Base-by-base conservation (phyloP, 2,113 vertebrate genomes). In the Pipa parva region DNA sequence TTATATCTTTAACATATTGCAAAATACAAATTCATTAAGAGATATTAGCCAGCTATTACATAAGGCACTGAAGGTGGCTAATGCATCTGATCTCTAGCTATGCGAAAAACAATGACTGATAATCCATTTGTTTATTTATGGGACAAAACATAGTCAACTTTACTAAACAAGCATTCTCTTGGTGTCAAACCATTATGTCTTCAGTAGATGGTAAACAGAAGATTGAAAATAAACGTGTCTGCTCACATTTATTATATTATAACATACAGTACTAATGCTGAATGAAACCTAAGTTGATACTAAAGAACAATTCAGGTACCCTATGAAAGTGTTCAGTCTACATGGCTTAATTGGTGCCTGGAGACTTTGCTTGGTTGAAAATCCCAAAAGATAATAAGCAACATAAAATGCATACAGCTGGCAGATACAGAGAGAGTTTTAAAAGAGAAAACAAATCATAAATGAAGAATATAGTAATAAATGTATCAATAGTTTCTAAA, bases 271-370 rank as follows among this genome's bases (percentile, higher is more conserved):
- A 63, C 61, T 63, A 48, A 68, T 74, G 69, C 82, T 87, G 76
- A 78, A 71, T 76, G 83, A 28, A 73, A 26, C 72, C 1, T 1
- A 70, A 83, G 73, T 75, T 88, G 80, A 83, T 78, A 82, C 73
- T 66, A 66, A 73, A 78, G 75, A 78, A 63, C 28, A 78, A 78
- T 71, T 76, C 12, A 42, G n/a, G n/a, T 42, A 10, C 10, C 5
- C 29, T n/a, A 84, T 79, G 74, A 82, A 77, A 66, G 78, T 48
- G 45, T 63, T 71, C 64, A 72, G 36, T 71, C 56, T 76, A 74
- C 63, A 63, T 69, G 55, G 70, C 72, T 76, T 88, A 89, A 88
- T 85, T 83, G 82, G 78, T 55, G 84, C 80, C 72, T 2, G 17
- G 82, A 77, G 84, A 64, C 76, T 81, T 78, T 76, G 65, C 76